Evolutionary conservation across 2,888 invertebrate genomes (phyloP).

Genomic region (Rhogogaster chlorosoma): DNA sequence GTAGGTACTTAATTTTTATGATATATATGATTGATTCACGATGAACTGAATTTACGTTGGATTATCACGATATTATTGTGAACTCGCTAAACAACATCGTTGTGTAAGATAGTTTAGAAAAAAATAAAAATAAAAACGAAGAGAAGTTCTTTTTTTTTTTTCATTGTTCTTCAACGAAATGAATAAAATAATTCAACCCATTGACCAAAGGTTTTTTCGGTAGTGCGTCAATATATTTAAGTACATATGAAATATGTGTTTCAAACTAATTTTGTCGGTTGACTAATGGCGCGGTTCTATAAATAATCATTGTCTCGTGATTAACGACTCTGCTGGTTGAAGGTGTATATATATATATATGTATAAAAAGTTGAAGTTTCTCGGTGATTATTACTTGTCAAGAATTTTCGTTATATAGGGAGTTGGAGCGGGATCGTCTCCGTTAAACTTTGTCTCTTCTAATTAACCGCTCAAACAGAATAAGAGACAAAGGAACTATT

Average conservation of each 20-base stretch:
- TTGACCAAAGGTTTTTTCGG: neutral
- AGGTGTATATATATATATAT: neutral
- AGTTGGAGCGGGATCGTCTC: neutral
- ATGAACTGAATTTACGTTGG: neutral
- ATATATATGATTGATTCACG: conserved; percentile 5
- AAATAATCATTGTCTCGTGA: conserved; percentile 46
- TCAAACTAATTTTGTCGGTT: conserved; percentile 4
- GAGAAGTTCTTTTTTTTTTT: neutral
- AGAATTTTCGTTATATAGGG: conserved; percentile 13
- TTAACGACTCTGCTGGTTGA: conserved; percentile 26
- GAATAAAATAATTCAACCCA: neutral
- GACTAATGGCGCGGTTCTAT: conserved; percentile 40
- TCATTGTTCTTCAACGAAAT: neutral
- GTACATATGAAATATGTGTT: neutral
- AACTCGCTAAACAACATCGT: neutral
- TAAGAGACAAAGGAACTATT: conserved; percentile 18
- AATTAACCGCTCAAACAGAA: neutral
- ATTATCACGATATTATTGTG: neutral
- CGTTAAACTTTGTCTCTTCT: conserved; percentile 8
- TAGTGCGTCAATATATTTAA: conserved; percentile 3
- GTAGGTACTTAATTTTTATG: neutral
- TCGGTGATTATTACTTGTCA: conserved; percentile 43
- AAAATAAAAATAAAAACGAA: neutral
- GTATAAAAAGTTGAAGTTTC: conserved; percentile 45
- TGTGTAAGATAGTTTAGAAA: neutral